Base-by-base conservation (phyloP, 2,113 vertebrate genomes). In the Peromyscus maniculatus region DNA sequence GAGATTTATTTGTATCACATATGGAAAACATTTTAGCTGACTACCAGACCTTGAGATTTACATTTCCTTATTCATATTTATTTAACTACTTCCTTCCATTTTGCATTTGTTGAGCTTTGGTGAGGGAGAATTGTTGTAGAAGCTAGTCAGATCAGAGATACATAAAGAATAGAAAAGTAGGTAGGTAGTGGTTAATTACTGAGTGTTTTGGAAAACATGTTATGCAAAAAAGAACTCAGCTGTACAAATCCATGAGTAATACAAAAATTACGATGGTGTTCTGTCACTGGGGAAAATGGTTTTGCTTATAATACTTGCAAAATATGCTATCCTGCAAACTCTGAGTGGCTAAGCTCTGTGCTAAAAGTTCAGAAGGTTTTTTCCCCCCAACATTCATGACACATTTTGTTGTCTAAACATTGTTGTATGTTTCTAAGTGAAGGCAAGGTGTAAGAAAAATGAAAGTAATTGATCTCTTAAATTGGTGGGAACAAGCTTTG, bases 31-130 rank as follows among this genome's bases (percentile, higher is more conserved):
- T 94, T 96, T 94, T 95, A 86, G 46, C 95, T 96, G 67, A 78
- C 95, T 86, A 92, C 80, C 39, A 96, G 43, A 94, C 72, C 89
- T 97, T 93, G 55, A 97, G 69, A 94, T 95, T 97, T 96, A 83
- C 36, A 89, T 94, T 97, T 95, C 39, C 26, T 72, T 96, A 46
- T 93, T 95, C 55, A 87, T 36, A 87, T 43, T 66, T 94, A 62
- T 31, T 93, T 97, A 96, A 96, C 90, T 94, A n/a, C 69, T 91
- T 97, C 83, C 67, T 96, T 93, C 72, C 55, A 83, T 89, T 93
- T 91, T 62, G 0, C 16, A 89, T 93, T 89, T 57, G 46, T 78
- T 86, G 87, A 93, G 67, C n/a, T 95, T 95, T 89, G 28, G 36
- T 36, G 46, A 92, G 28, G 46, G 52, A 79, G 26, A 91, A 69